Evolutionary conservation across 2,113 vertebrate genomes (phyloP), one percentile per base, ranked within the genome.

Genomic region (Lophius piscatorius): DNA sequence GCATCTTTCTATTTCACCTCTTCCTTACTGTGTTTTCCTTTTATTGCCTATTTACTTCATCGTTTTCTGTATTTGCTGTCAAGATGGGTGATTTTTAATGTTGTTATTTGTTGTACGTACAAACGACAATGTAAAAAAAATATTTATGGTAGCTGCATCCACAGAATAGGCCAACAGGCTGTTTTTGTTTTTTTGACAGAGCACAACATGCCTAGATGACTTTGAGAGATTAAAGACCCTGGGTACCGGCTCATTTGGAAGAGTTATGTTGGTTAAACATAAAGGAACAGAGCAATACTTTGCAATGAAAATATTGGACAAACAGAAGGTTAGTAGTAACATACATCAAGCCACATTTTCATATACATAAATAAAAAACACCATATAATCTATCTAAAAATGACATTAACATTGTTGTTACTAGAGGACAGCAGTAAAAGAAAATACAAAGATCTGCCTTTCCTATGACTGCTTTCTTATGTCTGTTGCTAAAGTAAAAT

Each of bases 291-390:
- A 98, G 80, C 95, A 98, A 90, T 98, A 96, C 91, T 99, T 96
- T 59, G 97, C 97, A 76, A 99, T 99, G 97, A 99, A 99, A 90
- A 95, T 99, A 88, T 88, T 99, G 92, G 97, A 99, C 90, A 99
- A 99, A 91, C 97, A 99, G 88, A 99, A 99, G 96, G 97, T 98
- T 49, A 54, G 94, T 92, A 24, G 17, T 12, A 14, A n/a, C n/a
- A n/a, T n/a, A n/a, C n/a, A n/a, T n/a, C n/a, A n/a, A n/a, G n/a
- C n/a, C n/a, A n/a, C n/a, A n/a, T n/a, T n/a, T n/a, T n/a, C n/a
- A n/a, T n/a, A n/a, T n/a, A n/a, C n/a, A n/a, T n/a, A n/a, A n/a
- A n/a, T n/a, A n/a, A n/a, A n/a, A n/a, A n/a, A n/a, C n/a, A n/a
- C n/a, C n/a, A n/a, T n/a, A n/a, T n/a, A n/a, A n/a, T n/a, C n/a